Base-by-base conservation (phyloP, 2,888 invertebrate species). In the Lymantria dispar region DNA sequence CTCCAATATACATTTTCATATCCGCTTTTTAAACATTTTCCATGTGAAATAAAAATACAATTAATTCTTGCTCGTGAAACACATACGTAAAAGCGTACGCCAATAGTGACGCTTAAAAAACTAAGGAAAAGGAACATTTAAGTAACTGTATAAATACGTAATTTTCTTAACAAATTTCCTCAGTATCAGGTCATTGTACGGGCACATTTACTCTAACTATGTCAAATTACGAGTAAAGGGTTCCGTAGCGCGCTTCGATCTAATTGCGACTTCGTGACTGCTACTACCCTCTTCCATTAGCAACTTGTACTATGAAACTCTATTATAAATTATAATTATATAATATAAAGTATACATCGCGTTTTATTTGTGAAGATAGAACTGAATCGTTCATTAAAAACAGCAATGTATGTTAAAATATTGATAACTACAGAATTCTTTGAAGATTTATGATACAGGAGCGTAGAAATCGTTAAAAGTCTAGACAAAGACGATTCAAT, bases 191-290 rank as follows among this genome's bases (percentile, higher is more conserved):
- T 78, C 80, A 75, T 70, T 70, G 74, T 68, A 71, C 76, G 62
- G 62, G 67, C 74, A 75, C 80, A 80, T 78, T 81, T 72, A 72
- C 78, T 72, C 76, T 85, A 87, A 86, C 85, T 83, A 81, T 77
- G 75, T 85, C 78, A 85, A 85, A 87, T 85, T 85, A 80, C 77
- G 76, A 68, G 74, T 69, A 83, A 85, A 86, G 86, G 85, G 82
- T 83, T 85, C 78, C 74, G 74, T 64, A 71, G 74, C 77, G 74
- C 76, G 72, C 71, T 75, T 74, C 78, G 78, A 81, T 87, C 83
- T 87, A 87, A 87, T 87, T 87, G 87, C 79, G 68, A 77, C 75
- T 83, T 71, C 84, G 85, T 85, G 86, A 85, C 85, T 83, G 73
- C 80, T 76, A 73, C 78, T 40, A 71, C 75, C 75, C 74, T 74